Conservation (phyloP, 1,140 invertebrate species). For the Drosophila busckii region DNA sequence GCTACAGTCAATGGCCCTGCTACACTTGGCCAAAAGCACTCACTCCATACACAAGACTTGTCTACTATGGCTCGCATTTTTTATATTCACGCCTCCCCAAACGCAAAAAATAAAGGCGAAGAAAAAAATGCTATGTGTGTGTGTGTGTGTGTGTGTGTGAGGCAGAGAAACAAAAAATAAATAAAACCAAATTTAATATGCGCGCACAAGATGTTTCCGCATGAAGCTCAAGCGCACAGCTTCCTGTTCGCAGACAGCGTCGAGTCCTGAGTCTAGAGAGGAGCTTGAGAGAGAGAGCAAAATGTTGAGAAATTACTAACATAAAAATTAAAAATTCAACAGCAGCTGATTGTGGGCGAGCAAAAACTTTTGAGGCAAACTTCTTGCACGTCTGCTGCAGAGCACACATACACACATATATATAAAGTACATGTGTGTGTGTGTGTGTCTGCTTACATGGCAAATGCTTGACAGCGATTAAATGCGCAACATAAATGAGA, state of each 20-base stretch:
- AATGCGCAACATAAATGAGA: constrained; percentile 74
- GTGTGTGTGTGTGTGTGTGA: background rate
- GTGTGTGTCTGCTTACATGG: too few relatives aligned
- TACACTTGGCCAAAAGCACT: constrained; percentile 11
- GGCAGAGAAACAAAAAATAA: constrained; percentile 15
- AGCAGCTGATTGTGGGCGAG: constrained; percentile 61
- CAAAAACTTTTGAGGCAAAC: constrained; percentile 50
- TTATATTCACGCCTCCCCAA: constrained; percentile 44
- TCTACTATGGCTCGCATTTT: constrained; percentile 1
- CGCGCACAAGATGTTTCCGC: constrained; percentile 67
- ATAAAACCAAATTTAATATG: constrained; percentile 74
- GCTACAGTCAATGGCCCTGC: constrained; percentile 27
- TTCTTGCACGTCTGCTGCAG: constrained; percentile 25
- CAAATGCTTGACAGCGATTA: constrained; percentile 65
- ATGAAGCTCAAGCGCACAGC: constrained; percentile 31
- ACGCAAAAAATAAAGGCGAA: constrained; percentile 8
- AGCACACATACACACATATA: constrained; percentile 14
- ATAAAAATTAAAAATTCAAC: constrained; percentile 78
- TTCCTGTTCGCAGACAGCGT: constrained; percentile 29
- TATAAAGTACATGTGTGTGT: constrained; percentile 5
- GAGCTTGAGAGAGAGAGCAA: constrained; percentile 1
- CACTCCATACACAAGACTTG: constrained; percentile 19
- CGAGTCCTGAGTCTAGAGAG: too few relatives aligned
- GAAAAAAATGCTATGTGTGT: background rate
- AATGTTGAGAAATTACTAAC: constrained; percentile 75